Conservation (phyloP, 2,797 vertebrate genomes). For the Cyclopterus lumpus region DNA sequence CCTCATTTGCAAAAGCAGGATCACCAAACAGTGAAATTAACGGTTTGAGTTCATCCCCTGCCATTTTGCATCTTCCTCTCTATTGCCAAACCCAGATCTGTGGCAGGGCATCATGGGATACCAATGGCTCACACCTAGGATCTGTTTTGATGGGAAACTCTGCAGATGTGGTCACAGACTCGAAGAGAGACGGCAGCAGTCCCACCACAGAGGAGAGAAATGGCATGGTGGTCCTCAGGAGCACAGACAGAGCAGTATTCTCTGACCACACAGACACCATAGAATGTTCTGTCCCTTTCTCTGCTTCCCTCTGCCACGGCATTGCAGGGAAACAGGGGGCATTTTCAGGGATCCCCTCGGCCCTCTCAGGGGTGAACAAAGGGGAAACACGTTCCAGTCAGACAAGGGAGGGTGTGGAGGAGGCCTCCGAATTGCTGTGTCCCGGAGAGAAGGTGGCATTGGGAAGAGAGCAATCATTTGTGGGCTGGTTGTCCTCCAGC, state of each 20-base stretch:
- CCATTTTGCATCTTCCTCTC: slow-evolving; percentile 80
- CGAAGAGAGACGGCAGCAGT: slow-evolving; percentile 52
- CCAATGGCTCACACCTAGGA: slow-evolving; percentile 53
- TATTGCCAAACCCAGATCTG: slow-evolving; percentile 81
- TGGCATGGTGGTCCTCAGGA: slow-evolving; percentile 68
- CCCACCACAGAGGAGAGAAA: slow-evolving; percentile 68
- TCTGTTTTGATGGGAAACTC: slow-evolving; percentile 44
- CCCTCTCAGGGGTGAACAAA: slow-evolving; percentile 7
- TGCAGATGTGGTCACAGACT: slow-evolving; percentile 40
- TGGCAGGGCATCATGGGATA: slow-evolving; percentile 69
- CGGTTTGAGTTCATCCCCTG: slow-evolving; percentile 75
- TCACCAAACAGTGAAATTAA: slow-evolving; percentile 53
- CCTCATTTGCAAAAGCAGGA: slow-evolving; percentile 62
- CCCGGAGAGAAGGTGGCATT: slow-evolving; percentile 54
- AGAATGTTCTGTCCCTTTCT: slow-evolving; percentile 55
- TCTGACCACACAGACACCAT: slow-evolving; percentile 64
- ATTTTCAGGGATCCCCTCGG: slow-evolving; percentile 39
- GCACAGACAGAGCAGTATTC: slow-evolving; percentile 76
- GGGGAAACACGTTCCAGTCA: slow-evolving; percentile 26
- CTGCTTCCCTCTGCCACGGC: slow-evolving; percentile 42
- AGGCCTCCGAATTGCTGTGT: slow-evolving; percentile 65
- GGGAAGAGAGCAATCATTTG: slow-evolving; percentile 37
- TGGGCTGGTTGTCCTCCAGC: slow-evolving; percentile 44
- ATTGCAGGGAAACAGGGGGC: slow-evolving; percentile 35
- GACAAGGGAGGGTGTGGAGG: slow-evolving; percentile 45